phyloP scores from a whole-genome alignment of 2,113 vertebrate genomes.

The Azemiops feae region DNA sequence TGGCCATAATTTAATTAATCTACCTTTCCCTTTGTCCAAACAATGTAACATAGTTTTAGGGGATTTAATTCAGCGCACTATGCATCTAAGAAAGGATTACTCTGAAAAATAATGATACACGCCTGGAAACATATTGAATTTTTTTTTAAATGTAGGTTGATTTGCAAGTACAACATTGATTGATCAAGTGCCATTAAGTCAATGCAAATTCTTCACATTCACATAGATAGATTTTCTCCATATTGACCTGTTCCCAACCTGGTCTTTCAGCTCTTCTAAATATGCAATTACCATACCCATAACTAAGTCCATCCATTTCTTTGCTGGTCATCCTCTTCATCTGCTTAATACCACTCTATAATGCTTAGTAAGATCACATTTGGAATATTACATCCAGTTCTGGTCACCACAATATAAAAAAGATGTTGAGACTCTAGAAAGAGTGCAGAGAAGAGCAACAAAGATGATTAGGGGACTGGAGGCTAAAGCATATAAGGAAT shows the following conservation, averaged over 20 bases:
- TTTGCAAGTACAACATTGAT: background rate
- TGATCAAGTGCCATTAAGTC: background rate
- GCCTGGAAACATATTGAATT: background rate
- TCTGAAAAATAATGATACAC: background rate
- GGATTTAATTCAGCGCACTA: background rate
- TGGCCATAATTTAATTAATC: background rate
- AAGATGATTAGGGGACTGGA: background rate
- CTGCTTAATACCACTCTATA: background rate
- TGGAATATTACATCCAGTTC: background rate
- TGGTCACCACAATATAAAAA: background rate
- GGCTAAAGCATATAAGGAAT: background rate
- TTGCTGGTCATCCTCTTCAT: background rate
- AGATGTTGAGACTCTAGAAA: background rate
- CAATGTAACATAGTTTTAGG: background rate
- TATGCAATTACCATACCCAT: background rate
- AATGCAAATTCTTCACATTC: background rate
- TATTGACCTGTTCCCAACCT: background rate
- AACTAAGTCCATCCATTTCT: background rate
- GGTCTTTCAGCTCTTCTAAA: background rate
- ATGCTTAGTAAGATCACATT: background rate
- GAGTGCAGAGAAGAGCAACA: background rate
- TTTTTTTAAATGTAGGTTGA: background rate
- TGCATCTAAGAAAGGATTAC: background rate
- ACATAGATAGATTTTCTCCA: background rate
- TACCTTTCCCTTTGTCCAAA: background rate